Evolutionary conservation across 2,113 vertebrate genomes (phyloP).

Genomic region (Bufo bufo): DNA sequence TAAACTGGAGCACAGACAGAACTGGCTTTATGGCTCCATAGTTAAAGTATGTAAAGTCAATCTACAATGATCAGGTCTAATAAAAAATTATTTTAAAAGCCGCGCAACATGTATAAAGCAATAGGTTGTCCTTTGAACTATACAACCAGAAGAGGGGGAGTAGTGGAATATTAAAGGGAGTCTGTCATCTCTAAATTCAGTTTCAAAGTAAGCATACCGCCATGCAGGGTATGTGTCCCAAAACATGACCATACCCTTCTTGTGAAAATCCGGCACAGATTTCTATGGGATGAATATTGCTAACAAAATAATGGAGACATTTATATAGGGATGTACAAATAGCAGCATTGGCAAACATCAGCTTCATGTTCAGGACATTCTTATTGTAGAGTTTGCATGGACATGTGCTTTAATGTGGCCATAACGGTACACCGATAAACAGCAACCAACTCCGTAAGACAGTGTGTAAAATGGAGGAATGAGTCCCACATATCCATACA

Average conservation of each 20-base stretch:
- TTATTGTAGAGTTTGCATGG: not conserved
- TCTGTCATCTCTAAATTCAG: no score
- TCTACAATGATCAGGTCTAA: no score
- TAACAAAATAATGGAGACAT: not conserved
- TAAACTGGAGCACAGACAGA: no score
- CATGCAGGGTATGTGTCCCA: no score
- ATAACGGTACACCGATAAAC: not conserved
- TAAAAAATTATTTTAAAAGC: no score
- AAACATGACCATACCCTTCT: no score
- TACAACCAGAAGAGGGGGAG: not conserved
- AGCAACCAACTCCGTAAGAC: not conserved
- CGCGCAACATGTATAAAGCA: no score
- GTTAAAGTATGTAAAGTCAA: no score
- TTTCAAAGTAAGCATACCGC: no score
- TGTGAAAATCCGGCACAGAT: not conserved
- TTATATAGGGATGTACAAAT: not conserved
- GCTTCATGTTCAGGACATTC: not conserved
- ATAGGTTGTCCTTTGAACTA: not conserved
- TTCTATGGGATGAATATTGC: no score
- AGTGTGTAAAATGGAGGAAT: not conserved
- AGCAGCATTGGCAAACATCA: not conserved
- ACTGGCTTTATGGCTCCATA: no score
- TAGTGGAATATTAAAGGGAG: not conserved
- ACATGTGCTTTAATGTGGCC: not conserved
- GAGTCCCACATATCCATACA: not conserved